phyloP scores from a whole-genome alignment of 2,113 vertebrate species.

The Osmerus mordax region DNA sequence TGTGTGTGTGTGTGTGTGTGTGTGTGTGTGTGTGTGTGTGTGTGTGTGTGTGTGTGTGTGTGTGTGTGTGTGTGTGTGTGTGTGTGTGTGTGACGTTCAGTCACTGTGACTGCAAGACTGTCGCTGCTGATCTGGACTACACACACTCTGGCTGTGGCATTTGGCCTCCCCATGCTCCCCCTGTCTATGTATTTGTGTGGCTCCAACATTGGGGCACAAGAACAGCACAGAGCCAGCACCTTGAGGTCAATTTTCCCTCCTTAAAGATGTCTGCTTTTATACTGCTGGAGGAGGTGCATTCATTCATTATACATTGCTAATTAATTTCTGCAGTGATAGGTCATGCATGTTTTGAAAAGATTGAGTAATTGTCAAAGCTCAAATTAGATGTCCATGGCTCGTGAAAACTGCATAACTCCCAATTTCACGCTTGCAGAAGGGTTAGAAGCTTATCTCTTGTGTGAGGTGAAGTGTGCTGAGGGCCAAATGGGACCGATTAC shows the following conservation, averaged over 20 bases:
- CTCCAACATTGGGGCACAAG: not conserved
- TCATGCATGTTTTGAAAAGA: constrained; percentile 48
- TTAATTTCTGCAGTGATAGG: constrained; percentile 53
- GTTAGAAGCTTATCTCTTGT: constrained; percentile 20
- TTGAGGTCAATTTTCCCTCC: constrained; percentile 22
- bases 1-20: not conserved
- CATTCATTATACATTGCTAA: constrained; percentile 60
- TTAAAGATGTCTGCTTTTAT: constrained; percentile 36
- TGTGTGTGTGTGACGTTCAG: constrained; percentile 21
- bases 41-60: constrained; percentile 1
- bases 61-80: constrained; percentile 1
- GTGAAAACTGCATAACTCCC: constrained; percentile 28
- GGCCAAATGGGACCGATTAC: constrained; percentile 20
- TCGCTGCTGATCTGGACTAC: constrained; percentile 47
- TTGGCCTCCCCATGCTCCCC: constrained; percentile 41
- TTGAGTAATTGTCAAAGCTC: constrained; percentile 55
- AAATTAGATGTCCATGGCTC: constrained; percentile 43
- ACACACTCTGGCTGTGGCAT: constrained; percentile 47
- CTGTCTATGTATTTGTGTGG: constrained; percentile 25
- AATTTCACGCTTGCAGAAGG: constrained; percentile 56
- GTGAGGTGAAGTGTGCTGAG: constrained; percentile 39
- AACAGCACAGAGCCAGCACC: constrained; percentile 3
- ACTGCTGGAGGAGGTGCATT: constrained; percentile 26
- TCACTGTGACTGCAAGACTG: constrained; percentile 43
- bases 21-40: not conserved